Conservation (phyloP, 2,113 vertebrate species). For the Mormyrus lacerda region DNA sequence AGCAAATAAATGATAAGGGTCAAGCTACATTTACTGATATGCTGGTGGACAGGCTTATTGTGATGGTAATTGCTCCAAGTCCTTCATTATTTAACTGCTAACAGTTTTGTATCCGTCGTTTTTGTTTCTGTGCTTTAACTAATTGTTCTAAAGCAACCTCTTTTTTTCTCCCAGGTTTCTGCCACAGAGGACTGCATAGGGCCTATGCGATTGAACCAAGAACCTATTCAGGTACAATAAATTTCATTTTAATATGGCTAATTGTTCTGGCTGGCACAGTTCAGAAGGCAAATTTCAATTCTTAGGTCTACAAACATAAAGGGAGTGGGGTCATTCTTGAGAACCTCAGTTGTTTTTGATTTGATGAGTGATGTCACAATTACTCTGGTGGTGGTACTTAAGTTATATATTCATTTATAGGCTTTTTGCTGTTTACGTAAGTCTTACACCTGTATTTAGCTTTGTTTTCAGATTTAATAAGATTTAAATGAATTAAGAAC, state of each 20-base stretch:
- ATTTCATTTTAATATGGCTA: background rate
- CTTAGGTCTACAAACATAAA: background rate
- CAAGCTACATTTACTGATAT: conserved; percentile 36
- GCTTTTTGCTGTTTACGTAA: background rate
- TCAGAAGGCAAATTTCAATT: background rate
- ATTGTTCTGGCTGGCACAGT: background rate
- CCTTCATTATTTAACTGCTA: background rate
- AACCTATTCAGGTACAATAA: conserved; percentile 79
- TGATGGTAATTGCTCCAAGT: conserved; percentile 42
- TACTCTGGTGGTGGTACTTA: background rate
- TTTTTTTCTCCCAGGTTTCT: conserved; percentile 67
- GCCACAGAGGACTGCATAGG: conserved; percentile 79
- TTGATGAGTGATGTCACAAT: background rate
- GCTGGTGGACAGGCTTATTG: conserved; percentile 47
- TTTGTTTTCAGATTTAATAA: conserved; percentile 4
- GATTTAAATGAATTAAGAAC: background rate
- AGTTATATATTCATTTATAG: background rate
- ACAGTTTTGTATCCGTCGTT: background rate
- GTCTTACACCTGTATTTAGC: background rate
- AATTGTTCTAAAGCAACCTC: background rate
- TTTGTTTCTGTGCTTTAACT: background rate
- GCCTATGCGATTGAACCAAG: conserved; percentile 87
- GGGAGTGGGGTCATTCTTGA: background rate
- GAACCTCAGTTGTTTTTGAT: background rate
- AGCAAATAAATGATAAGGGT: background rate